phyloP scores from a whole-genome alignment of 1,140 invertebrate species.

The Druon quercuslanigerum region DNA sequence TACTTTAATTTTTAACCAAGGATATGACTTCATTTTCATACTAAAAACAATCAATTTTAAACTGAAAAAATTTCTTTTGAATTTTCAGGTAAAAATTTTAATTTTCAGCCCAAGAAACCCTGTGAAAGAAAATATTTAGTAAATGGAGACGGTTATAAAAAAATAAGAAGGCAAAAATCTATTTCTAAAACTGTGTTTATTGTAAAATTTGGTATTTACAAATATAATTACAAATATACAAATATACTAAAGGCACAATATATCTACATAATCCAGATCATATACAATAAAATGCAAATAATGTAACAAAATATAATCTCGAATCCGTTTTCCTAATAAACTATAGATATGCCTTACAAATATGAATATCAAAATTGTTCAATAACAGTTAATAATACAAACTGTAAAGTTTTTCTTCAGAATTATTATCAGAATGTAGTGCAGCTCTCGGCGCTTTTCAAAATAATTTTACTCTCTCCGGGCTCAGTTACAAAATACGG shows the following conservation, averaged over 20 bases:
- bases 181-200: constrained; percentile 1
- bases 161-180: no score
- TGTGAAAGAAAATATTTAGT: no score
- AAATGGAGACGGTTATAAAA: no score
- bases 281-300: constrained; percentile 70
- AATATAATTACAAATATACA: constrained; percentile 75
- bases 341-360: constrained; percentile 15
- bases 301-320: constrained; percentile 64
- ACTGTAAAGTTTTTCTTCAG: constrained; percentile 13
- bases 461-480: not conserved
- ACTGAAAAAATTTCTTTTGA: no score
- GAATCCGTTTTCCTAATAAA: constrained; percentile 16
- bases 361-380: constrained; percentile 18
- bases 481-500: not conserved
- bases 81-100: no score
- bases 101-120: no score
- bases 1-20: no score
- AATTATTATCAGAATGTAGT: not conserved
- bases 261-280: constrained; percentile 73
- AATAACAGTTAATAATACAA: constrained; percentile 22
- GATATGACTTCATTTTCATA: no score
- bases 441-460: no score
- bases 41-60: no score
- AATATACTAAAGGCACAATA: constrained; percentile 73
- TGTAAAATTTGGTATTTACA: constrained; percentile 74